A percentile compares a stretch with the other conserved stretches of the same genome.
These are phyloP conservation scores for Meloe dianella DNA, from an alignment of 2,888 invertebrate genomes.

Conservation along the genomic window DNA sequence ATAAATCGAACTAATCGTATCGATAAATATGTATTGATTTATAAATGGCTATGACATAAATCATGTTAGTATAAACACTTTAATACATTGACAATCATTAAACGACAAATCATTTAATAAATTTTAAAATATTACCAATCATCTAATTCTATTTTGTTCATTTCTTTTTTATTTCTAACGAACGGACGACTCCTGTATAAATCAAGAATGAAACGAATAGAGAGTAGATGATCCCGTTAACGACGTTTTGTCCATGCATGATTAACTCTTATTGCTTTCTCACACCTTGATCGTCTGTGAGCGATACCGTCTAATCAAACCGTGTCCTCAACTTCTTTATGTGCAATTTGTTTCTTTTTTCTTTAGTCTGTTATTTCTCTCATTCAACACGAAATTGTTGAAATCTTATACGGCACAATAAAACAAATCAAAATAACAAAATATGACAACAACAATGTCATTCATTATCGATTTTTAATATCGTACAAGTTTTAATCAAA, in stretches of 20 bases:
- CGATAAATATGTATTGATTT: conserved; percentile 49
- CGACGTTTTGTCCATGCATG: conserved; percentile 48
- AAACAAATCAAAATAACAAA: conserved; percentile 16
- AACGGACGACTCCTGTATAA: conserved; percentile 28
- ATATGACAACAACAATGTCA: conserved; percentile 16
- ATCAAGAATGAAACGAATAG: conserved; percentile 37
- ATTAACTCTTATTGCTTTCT: conserved; percentile 52
- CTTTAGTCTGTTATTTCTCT: conserved; percentile 38
- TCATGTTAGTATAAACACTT: conserved; percentile 49
- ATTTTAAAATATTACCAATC: conserved; percentile 42
- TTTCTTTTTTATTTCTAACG: neutral
- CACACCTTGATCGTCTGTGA: conserved; percentile 47
- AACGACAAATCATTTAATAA: conserved; percentile 48
- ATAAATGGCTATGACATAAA: conserved; percentile 45
- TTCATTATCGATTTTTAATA: neutral
- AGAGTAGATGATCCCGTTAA: conserved; percentile 39
- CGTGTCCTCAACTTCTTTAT: conserved; percentile 45
- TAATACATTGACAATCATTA: conserved; percentile 46
- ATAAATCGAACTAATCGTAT: conserved; percentile 42
- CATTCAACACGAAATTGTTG: conserved; percentile 10
- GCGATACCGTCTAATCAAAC: conserved; percentile 44
- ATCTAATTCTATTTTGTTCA: neutral
- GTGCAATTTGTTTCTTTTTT: conserved; percentile 41
- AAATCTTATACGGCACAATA: no score
- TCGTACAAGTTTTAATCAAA: neutral